Evolutionary conservation across 2,888 invertebrate genomes (phyloP), one percentile per base, ranked within the genome.

Genomic region (Xestia rhomboidea): DNA sequence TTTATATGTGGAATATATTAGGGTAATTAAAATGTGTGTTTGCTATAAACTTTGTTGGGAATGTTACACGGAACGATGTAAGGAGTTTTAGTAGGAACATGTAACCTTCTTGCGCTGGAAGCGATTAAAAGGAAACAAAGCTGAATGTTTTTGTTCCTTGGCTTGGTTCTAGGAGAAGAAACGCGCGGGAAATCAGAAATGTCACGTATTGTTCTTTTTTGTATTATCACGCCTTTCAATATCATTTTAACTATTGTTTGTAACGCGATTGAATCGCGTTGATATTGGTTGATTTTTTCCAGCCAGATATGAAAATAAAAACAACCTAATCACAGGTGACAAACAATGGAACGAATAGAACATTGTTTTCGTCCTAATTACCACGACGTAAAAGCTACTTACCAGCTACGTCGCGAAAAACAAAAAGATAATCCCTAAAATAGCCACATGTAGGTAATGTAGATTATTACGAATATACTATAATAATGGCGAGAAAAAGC

Each of bases 1-100:
- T 76, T 63, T 68, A 63, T 64, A 60, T 75, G 54, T 49, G 68
- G 73, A 71, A 77, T 85, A 75, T 79, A 87, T 87, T 78, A 73
- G 27, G 34, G 60, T 79, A 68, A 82, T 81, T 87, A 85, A 76
- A 81, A 60, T 69, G 57, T 57, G 51, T 41, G 54, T 77, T 34
- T 68, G 69, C 27, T 27, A 46, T 75, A 44, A 79, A 85, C 63
- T 73, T 76, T 66, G 79, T 79, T 46, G 46, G 24, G n/a, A 63
- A 82, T 60, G 63, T 60, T 13, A 10, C 46, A 34, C 34, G 51
- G 13, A 54, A 51, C 38, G 34, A 27, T 67, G 41, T 44, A 75
- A 81, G 41, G 67, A 77, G 67, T 83, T 82, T 82, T 68, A 54
- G 44, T 63, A 18, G 11, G 38, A 57, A 18, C 13, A 30, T 46